Percentiles rank a stretch among this genome's conserved stretches.
These are phyloP conservation scores for Drosophila multiciliata DNA, from an alignment of 2,888 invertebrate genomes.

Conservation along the genomic window DNA sequence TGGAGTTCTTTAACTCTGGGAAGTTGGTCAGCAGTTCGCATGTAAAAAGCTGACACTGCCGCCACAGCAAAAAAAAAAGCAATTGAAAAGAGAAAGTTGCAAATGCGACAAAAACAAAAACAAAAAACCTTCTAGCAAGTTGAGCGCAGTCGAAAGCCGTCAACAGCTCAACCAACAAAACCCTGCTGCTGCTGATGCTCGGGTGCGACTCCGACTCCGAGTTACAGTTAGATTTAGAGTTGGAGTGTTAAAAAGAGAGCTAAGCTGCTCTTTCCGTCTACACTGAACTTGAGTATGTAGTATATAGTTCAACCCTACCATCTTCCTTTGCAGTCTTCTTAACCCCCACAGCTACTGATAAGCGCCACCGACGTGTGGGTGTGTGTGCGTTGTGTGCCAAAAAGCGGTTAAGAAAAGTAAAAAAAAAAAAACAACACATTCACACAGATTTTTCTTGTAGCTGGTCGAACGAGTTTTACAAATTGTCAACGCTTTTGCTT, in stretches of 20 bases:
- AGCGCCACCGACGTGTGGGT: slow-evolving; percentile 27
- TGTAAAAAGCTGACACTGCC: slow-evolving; percentile 36
- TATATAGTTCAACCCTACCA: slow-evolving; percentile 23
- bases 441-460: slow-evolving; percentile 38
- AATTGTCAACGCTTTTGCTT: slow-evolving; percentile 72
- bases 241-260: slow-evolving; percentile 1
- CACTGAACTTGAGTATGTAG: not conserved
- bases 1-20: slow-evolving; percentile 9
- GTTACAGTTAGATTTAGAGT: slow-evolving; percentile 5
- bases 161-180: slow-evolving; percentile 39
- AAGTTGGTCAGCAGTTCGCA: slow-evolving; percentile 40
- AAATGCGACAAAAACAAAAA: slow-evolving; percentile 36
- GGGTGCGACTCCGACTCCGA: not conserved
- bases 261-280: slow-evolving; percentile 8
- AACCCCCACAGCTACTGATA: slow-evolving; percentile 44
- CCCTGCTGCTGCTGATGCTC: not conserved
- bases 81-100: slow-evolving; percentile 80
- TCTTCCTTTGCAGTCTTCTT: not conserved
- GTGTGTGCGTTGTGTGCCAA: slow-evolving; percentile 1
- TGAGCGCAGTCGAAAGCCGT: slow-evolving; percentile 67
- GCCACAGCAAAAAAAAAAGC: slow-evolving; percentile 46
- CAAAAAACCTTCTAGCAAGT: slow-evolving; percentile 65
- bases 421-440: slow-evolving; percentile 2
- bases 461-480: slow-evolving; percentile 75
- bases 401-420: slow-evolving; percentile 27